A percentile compares a stretch with the other conserved stretches of the same genome.
These are phyloP conservation scores for Laticauda laticaudata DNA, from an alignment of 2,113 vertebrate species.

Conservation along the genomic window DNA sequence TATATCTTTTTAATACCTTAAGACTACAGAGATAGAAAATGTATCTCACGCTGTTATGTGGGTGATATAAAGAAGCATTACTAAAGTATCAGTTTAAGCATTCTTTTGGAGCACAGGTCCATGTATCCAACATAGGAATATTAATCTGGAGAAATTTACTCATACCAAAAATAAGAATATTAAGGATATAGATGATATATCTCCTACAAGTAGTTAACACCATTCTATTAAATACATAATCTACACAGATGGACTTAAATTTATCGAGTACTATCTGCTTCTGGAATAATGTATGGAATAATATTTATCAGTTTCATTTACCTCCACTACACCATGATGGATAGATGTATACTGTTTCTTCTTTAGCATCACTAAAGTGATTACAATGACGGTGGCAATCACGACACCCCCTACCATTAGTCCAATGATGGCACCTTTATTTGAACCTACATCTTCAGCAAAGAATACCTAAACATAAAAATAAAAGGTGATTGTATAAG, in stretches of 20 bases:
- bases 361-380: conserved; percentile 98
- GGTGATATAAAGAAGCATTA: neutral
- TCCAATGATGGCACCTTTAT: conserved; percentile 97
- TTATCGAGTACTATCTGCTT: neutral
- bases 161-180: neutral
- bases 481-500: neutral
- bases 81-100: neutral
- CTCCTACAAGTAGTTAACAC: neutral
- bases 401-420: conserved; percentile 98
- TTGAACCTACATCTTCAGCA: conserved; percentile 93
- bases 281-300: neutral
- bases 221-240: conserved; percentile 2
- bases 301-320: conserved; percentile 55
- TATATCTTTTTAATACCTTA: neutral
- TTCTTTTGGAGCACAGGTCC: neutral
- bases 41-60: neutral
- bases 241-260: neutral
- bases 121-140: neutral
- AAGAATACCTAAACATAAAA: conserved; percentile 86
- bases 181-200: neutral
- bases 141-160: neutral
- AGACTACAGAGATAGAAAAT: neutral
- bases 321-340: conserved; percentile 98
- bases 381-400: conserved; percentile 98
- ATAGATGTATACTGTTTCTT: conserved; percentile 99